Evolutionary conservation across 2,888 invertebrate species (phyloP).

Genomic region (Empis stercorea): DNA sequence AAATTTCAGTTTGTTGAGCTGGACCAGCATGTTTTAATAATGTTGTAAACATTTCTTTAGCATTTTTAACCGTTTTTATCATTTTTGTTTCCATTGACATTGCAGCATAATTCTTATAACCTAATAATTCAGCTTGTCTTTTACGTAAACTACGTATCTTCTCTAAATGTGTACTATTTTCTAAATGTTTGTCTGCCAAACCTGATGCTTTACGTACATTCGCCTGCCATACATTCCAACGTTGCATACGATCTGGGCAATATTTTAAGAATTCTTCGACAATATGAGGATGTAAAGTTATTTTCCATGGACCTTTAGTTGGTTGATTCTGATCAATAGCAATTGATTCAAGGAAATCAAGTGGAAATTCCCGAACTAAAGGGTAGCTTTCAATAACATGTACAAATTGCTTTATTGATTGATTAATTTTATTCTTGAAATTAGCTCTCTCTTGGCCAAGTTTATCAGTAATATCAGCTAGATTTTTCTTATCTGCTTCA

Average conservation of each 20-base stretch:
- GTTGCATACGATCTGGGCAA: constrained; percentile 62
- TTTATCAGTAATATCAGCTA: constrained; percentile 42
- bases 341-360: constrained; percentile 49
- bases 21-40: constrained; percentile 56
- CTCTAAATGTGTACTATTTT: constrained; percentile 64
- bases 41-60: constrained; percentile 53
- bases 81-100: constrained; percentile 91
- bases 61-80: constrained; percentile 67
- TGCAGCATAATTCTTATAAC: constrained; percentile 65
- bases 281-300: constrained; percentile 61
- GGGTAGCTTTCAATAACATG: constrained; percentile 52
- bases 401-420: constrained; percentile 51
- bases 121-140: constrained; percentile 62
- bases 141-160: constrained; percentile 56
- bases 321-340: constrained; percentile 47
- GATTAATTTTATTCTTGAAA: constrained; percentile 54
- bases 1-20: constrained; percentile 63
- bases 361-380: constrained; percentile 61
- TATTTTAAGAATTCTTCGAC: constrained; percentile 67
- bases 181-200: constrained; percentile 44
- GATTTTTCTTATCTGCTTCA: constrained; percentile 39
- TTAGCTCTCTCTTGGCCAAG: constrained; percentile 44
- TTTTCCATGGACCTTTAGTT: constrained; percentile 67
- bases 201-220: constrained; percentile 56
- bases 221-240: constrained; percentile 81